Evolutionary conservation across 2,888 invertebrate species (phyloP).

Genomic region (Megamerina dolium): DNA sequence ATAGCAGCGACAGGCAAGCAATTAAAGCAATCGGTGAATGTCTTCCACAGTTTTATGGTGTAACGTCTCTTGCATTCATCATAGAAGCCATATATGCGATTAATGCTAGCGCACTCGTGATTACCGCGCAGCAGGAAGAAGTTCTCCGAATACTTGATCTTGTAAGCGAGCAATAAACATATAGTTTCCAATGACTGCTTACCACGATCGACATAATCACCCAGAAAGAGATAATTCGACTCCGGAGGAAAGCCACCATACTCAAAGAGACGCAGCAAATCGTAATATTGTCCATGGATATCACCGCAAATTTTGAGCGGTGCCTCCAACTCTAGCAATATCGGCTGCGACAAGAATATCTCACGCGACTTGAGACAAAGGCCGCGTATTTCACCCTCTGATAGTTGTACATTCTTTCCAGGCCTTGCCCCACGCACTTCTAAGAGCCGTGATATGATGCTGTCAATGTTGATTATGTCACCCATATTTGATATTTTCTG

Average conservation of each 20-base stretch:
- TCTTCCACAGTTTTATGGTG: constrained; percentile 99
- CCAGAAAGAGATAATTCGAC: constrained; percentile 96
- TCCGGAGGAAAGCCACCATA: constrained; percentile 99
- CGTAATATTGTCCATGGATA: constrained; percentile 99
- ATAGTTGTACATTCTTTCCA: constrained; percentile 98
- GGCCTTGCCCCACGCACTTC: constrained; percentile 93
- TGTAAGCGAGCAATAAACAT: constrained; percentile 93
- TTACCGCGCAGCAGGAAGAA: constrained; percentile 96
- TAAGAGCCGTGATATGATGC: constrained; percentile 45
- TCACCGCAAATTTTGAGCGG: constrained; percentile 98
- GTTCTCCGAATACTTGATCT: constrained; percentile 98
- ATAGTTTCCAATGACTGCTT: constrained; percentile 98
- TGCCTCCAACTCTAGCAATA: constrained; percentile 95
- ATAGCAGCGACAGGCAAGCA: constrained; percentile 98
- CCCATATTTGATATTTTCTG: constrained; percentile 40
- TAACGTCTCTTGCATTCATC: constrained; percentile 94
- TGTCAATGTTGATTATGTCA: constrained; percentile 47
- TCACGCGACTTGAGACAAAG: constrained; percentile 97
- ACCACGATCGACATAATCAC: constrained; percentile 97
- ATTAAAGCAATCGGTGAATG: constrained; percentile 99
- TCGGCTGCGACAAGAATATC: constrained; percentile 98
- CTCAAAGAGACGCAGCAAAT: constrained; percentile 93
- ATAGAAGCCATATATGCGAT: constrained; percentile 97
- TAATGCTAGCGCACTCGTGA: constrained; percentile 97
- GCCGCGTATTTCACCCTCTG: constrained; percentile 96